Percentiles rank a stretch among this genome's conserved stretches.
Conservation (phyloP, 2,113 vertebrate species). For the Clarias gariepinus region DNA sequence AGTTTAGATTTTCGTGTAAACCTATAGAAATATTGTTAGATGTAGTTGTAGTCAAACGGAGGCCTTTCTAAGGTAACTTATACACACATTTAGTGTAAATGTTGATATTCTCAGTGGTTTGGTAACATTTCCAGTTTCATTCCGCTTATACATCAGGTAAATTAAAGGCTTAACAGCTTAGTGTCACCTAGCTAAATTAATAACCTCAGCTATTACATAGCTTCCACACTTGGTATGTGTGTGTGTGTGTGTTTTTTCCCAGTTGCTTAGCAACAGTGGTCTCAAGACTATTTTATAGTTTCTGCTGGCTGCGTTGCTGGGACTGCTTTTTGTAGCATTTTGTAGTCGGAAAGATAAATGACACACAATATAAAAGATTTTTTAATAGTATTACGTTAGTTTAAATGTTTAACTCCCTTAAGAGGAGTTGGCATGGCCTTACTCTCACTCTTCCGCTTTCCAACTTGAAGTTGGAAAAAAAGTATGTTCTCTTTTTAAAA, state of each 20-base stretch:
- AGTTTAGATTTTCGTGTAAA: not conserved
- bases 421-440: not conserved
- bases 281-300: not conserved
- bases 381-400: not conserved
- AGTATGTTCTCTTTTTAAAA: not conserved
- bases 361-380: not conserved
- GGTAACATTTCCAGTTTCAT: not conserved
- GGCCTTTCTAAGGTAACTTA: not conserved
- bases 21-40: not conserved
- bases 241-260: not conserved
- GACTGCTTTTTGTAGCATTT: not conserved
- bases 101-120: not conserved
- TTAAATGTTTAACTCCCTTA: not conserved
- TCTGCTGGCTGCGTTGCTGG: not conserved
- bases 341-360: not conserved
- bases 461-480: not conserved
- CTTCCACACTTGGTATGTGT: not conserved
- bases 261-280: slow-evolving; percentile 9
- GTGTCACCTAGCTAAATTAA: slow-evolving; percentile 4
- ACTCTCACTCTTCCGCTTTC: not conserved
- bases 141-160: not conserved
- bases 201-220: not conserved
- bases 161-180: not conserved
- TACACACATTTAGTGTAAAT: not conserved
- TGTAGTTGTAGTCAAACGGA: not conserved